These are phyloP conservation scores for Thrips palmi DNA, from an alignment of 1,140 invertebrate genomes.

Conservation along the genomic window DNA sequence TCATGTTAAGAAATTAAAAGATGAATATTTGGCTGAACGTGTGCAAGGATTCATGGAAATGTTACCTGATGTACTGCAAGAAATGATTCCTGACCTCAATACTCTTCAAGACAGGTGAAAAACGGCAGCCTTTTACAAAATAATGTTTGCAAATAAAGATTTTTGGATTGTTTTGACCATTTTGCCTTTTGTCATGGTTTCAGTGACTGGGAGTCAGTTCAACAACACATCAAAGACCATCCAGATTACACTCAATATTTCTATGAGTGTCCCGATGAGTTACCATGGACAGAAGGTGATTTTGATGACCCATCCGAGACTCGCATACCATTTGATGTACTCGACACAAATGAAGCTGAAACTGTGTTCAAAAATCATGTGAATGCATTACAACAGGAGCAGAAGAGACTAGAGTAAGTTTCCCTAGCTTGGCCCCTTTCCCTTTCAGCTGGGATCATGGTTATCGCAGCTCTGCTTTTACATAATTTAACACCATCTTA, in stretches of 20 bases:
- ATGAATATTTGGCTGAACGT: constrained; percentile 64
- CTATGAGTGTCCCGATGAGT: constrained; percentile 60
- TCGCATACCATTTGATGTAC: constrained; percentile 77
- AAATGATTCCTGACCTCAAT: constrained; percentile 64
- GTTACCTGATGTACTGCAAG: constrained; percentile 59
- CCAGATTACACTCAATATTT: constrained; percentile 82
- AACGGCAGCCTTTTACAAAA: constrained; percentile 10
- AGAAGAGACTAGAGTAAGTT: constrained; percentile 74
- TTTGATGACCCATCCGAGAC: constrained; percentile 36
- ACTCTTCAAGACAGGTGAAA: constrained; percentile 51
- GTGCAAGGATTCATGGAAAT: constrained; percentile 64
- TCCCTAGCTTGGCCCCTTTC: constrained; percentile 7
- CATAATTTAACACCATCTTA: constrained; percentile 6
- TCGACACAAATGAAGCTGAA: constrained; percentile 79
- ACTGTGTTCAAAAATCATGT: constrained; percentile 81
- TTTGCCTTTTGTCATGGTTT: constrained; percentile 14
- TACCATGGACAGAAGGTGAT: constrained; percentile 61
- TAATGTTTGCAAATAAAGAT: too few relatives aligned
- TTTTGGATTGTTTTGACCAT: constrained; percentile 1
- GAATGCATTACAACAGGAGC: constrained; percentile 75
- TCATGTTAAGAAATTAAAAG: constrained; percentile 69
- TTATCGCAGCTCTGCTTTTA: constrained; percentile 8
- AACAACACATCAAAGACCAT: constrained; percentile 66
- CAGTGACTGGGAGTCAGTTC: constrained; percentile 74
- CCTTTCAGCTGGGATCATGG: not conserved